phyloP scores from a whole-genome alignment of 2,113 vertebrate genomes.

The Gracilinanus agilis region DNA sequence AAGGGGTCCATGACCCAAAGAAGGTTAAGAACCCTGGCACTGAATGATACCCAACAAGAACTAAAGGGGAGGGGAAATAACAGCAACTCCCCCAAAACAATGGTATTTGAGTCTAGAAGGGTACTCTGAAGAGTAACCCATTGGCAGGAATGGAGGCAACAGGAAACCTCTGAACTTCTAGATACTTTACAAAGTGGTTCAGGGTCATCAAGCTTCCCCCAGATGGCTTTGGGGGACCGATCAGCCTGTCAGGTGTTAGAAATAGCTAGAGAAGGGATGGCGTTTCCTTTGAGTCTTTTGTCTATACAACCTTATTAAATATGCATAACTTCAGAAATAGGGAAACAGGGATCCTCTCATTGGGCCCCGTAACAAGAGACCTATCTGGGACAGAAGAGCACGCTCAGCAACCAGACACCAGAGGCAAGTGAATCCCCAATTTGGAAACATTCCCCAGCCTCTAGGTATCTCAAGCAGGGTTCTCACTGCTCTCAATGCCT shows the following conservation, averaged over 20 bases:
- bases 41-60: neutral
- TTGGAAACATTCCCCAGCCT: neutral
- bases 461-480: neutral
- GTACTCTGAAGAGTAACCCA: neutral
- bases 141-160: neutral
- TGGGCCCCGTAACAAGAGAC: neutral
- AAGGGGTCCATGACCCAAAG: neutral
- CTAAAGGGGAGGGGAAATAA: neutral
- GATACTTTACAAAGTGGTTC: too few relatives aligned
- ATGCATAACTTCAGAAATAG: constrained; percentile 40
- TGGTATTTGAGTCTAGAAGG: neutral
- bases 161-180: constrained; percentile 4
- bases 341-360: neutral
- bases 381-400: neutral
- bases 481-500: neutral
- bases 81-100: too few relatives aligned
- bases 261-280: neutral
- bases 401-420: neutral
- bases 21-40: neutral
- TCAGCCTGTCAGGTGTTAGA: too few relatives aligned
- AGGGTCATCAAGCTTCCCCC: neutral
- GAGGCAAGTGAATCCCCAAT: neutral
- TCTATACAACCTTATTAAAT: constrained; percentile 52
- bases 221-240: neutral
- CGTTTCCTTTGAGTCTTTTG: neutral